phyloP scores from a whole-genome alignment of 2,888 invertebrate genomes.

The Mesoligia furuncula region DNA sequence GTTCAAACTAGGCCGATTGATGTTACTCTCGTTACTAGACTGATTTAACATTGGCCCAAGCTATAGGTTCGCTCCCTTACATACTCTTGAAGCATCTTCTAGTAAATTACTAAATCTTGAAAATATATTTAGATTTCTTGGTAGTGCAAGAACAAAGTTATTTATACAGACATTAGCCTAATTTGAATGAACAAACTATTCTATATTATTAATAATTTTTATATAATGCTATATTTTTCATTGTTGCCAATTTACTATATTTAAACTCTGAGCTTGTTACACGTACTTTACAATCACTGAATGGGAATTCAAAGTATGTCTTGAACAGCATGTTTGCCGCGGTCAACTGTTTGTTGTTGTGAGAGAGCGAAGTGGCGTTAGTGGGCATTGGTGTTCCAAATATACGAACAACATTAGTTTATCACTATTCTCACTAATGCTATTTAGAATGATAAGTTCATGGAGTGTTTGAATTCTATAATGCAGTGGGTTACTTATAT shows the following conservation, averaged over 20 bases:
- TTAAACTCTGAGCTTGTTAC: slow-evolving; percentile 72
- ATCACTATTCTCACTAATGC: slow-evolving; percentile 43
- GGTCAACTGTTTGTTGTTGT: slow-evolving; percentile 53
- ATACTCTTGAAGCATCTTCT: slow-evolving; percentile 21
- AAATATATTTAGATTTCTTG: slow-evolving; percentile 13
- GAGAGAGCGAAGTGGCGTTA: slow-evolving; percentile 44
- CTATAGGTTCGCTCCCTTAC: slow-evolving; percentile 12
- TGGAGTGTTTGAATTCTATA: slow-evolving; percentile 44
- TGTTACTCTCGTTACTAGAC: slow-evolving; percentile 24
- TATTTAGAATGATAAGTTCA: slow-evolving; percentile 33
- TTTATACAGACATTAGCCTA: slow-evolving; percentile 57
- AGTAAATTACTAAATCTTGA: slow-evolving; percentile 33
- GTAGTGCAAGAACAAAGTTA: slow-evolving; percentile 41
- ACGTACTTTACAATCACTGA: slow-evolving; percentile 56
- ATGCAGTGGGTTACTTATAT: slow-evolving; percentile 48
- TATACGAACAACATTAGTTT: slow-evolving; percentile 21
- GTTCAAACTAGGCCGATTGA: slow-evolving; percentile 59
- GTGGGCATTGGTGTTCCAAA: slow-evolving; percentile 33
- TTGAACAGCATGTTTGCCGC: slow-evolving; percentile 28
- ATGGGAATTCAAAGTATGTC: slow-evolving; percentile 40
- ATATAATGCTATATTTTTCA: slow-evolving; percentile 78
- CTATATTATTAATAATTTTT: slow-evolving; percentile 67
- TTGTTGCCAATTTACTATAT: slow-evolving; percentile 86
- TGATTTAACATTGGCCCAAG: slow-evolving; percentile 49
- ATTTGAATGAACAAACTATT: slow-evolving; percentile 62